A percentile compares a stretch with the other conserved stretches of the same genome.
These are phyloP conservation scores for Burhinus bistriatus DNA, from an alignment of 2,113 vertebrate genomes.

Conservation along the genomic window DNA sequence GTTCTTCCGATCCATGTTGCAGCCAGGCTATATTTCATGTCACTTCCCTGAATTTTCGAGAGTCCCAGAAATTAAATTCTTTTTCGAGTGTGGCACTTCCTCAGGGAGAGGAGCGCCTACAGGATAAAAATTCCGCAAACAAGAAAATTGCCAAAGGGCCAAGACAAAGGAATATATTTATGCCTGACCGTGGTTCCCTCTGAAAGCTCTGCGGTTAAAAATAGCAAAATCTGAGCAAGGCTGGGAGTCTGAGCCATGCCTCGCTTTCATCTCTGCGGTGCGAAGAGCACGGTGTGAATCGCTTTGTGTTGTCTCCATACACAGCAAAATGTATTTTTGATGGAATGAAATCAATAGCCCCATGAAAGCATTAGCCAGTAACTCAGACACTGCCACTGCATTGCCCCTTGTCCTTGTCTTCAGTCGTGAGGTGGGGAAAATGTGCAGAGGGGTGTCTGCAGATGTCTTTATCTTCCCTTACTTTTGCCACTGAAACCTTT, in stretches of 20 bases:
- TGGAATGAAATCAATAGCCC: background rate
- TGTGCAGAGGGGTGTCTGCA: background rate
- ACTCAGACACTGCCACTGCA: background rate
- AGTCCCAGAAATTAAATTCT: background rate
- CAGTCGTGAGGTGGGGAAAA: fast-evolving
- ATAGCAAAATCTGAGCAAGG: background rate
- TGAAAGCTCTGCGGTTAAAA: constrained; percentile 7
- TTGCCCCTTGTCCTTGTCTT: background rate
- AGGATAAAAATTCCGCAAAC: background rate
- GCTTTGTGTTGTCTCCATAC: background rate
- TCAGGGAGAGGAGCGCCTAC: background rate
- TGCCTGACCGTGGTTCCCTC: background rate
- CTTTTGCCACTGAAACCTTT: background rate
- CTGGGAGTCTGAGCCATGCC: background rate
- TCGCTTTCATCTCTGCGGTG: background rate
- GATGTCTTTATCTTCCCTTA: background rate
- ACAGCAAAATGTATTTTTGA: background rate
- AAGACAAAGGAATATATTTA: constrained; percentile 2
- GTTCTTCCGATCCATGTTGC: background rate
- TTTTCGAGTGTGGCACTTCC: background rate
- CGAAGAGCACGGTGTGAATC: background rate
- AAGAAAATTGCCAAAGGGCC: background rate
- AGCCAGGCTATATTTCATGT: background rate
- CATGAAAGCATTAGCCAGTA: background rate
- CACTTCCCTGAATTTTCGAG: background rate